These are phyloP conservation scores for Octodonta nipae DNA, from an alignment of 2,888 invertebrate genomes.

Conservation along the genomic window DNA sequence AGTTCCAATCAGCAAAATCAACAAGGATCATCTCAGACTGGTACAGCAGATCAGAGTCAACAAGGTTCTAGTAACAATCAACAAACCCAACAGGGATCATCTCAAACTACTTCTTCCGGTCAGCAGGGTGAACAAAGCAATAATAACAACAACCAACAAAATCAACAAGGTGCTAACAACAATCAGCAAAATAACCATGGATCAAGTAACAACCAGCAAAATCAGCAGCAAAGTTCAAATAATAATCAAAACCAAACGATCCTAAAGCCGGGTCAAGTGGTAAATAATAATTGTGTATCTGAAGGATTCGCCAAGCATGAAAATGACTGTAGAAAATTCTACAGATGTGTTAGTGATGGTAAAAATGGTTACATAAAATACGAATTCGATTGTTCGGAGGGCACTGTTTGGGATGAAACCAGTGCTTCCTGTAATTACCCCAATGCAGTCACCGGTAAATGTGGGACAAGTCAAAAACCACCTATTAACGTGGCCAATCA, in stretches of 20 bases:
- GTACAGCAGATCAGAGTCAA: conserved; percentile 4
- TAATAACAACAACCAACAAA: conserved; percentile 5
- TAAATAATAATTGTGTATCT: conserved; percentile 35
- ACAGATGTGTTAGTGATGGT: conserved; percentile 57
- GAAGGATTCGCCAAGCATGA: conserved; percentile 61
- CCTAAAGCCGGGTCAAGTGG: conserved; percentile 6
- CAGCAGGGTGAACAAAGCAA: conserved; percentile 1
- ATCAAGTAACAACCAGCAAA: conserved; percentile 11
- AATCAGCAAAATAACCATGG: conserved; percentile 8
- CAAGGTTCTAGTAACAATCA: conserved; percentile 3
- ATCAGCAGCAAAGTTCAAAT: too few relatives aligned
- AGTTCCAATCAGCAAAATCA: conserved; percentile 10
- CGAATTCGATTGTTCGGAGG: conserved; percentile 62
- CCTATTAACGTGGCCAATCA: background rate
- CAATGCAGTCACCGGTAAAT: conserved; percentile 39
- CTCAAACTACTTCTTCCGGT: background rate
- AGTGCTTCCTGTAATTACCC: conserved; percentile 59
- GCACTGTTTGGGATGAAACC: conserved; percentile 63
- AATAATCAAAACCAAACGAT: too few relatives aligned
- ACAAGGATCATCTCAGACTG: conserved; percentile 10
- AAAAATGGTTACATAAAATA: conserved; percentile 48
- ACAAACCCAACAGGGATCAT: conserved; percentile 2
- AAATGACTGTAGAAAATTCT: conserved; percentile 59
- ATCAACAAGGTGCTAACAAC: conserved; percentile 7
- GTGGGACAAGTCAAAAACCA: conserved; percentile 6